Evolutionary conservation across 2,888 invertebrate genomes (phyloP).

Genomic region (Gari tellinella): DNA sequence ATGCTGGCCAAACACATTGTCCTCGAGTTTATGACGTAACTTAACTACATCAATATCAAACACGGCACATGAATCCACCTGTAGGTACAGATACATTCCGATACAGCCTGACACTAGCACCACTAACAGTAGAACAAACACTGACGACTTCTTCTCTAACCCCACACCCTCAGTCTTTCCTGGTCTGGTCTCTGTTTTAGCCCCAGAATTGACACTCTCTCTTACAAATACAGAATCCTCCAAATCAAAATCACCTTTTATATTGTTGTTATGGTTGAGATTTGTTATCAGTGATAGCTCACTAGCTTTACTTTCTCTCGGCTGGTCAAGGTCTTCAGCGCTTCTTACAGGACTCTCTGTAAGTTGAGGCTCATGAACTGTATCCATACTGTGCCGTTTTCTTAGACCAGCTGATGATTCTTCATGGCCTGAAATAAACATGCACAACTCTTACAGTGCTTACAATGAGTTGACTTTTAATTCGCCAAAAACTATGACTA

Average conservation of each 20-base stretch:
- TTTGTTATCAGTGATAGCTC: too few relatives aligned
- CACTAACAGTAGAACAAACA: constrained; percentile 20
- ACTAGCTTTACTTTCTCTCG: too few relatives aligned
- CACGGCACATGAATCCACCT: constrained; percentile 45
- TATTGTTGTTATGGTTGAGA: constrained; percentile 8
- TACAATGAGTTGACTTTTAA: too few relatives aligned
- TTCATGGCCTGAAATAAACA: too few relatives aligned
- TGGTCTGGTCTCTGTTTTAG: not conserved
- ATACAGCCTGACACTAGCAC: constrained; percentile 22
- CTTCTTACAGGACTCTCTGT: too few relatives aligned
- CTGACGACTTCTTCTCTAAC: constrained; percentile 23
- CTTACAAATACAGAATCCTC: constrained; percentile 38
- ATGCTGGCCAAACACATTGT: constrained; percentile 79
- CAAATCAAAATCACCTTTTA: not conserved
- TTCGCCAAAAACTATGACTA: too few relatives aligned
- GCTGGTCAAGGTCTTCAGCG: too few relatives aligned
- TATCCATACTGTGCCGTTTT: too few relatives aligned
- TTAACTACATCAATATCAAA: constrained; percentile 52
- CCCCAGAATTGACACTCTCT: not conserved
- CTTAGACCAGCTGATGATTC: too few relatives aligned
- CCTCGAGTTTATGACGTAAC: constrained; percentile 61
- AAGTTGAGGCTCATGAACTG: too few relatives aligned
- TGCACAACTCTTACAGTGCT: too few relatives aligned
- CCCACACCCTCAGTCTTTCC: not conserved
- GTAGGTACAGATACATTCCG: constrained; percentile 34